Evolutionary conservation across 2,113 vertebrate genomes (phyloP).

Genomic region (Thunnus maccoyii): DNA sequence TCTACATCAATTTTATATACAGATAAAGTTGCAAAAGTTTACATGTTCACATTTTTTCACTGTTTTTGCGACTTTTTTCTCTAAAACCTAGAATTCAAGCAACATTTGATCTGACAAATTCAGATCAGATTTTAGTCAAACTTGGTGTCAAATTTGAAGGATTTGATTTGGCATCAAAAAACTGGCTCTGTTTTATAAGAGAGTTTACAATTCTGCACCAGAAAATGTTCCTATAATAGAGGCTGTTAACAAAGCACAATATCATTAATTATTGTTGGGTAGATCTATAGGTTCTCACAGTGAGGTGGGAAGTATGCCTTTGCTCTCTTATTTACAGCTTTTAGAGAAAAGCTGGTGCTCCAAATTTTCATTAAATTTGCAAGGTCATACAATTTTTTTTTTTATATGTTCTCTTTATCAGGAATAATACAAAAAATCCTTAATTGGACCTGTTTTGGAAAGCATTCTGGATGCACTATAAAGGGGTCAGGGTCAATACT

Average conservation of each 20-base stretch:
- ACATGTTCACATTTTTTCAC: background rate
- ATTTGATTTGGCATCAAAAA: background rate
- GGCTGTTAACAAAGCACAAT: background rate
- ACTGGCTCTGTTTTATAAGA: background rate
- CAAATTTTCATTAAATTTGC: background rate
- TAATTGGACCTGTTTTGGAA: constrained; percentile 21
- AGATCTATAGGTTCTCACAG: background rate
- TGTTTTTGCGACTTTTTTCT: background rate
- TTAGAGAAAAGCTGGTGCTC: background rate
- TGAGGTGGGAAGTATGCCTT: background rate
- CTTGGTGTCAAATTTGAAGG: background rate
- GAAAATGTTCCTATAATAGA: background rate
- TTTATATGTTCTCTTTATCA: constrained; percentile 12
- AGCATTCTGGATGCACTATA: constrained; percentile 10
- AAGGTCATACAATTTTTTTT: constrained; percentile 18
- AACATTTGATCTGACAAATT: background rate
- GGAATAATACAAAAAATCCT: background rate
- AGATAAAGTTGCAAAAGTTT: background rate
- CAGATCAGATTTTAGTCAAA: background rate
- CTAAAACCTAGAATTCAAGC: too few relatives aligned
- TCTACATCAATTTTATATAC: background rate
- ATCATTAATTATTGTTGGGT: background rate
- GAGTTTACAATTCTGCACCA: too few relatives aligned
- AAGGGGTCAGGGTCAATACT: constrained; percentile 44
- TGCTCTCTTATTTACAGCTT: background rate